Evolutionary conservation across 1,140 invertebrate genomes (phyloP).

Genomic region (Schlechtendalia chinensis): DNA sequence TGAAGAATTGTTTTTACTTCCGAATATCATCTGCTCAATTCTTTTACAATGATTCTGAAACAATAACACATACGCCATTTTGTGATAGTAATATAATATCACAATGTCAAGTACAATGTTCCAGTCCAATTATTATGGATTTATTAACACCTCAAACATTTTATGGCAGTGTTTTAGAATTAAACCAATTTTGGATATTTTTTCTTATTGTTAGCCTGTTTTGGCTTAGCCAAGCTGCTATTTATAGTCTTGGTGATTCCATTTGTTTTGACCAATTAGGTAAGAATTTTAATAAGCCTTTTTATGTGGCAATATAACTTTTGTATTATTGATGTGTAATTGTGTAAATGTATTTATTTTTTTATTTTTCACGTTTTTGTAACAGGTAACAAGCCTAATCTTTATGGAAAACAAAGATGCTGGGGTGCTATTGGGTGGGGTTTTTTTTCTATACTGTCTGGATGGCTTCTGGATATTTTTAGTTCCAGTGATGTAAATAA

Average conservation of each 20-base stretch:
- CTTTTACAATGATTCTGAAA: neutral
- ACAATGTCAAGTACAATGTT: conserved; percentile 21
- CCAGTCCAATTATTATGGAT: conserved; percentile 14
- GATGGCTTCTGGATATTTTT: conserved; percentile 71
- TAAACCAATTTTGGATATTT: conserved; percentile 70
- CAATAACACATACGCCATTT: neutral
- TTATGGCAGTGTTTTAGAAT: conserved; percentile 25
- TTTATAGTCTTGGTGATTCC: conserved; percentile 77
- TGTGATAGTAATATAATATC: neutral
- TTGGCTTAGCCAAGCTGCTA: conserved; percentile 80
- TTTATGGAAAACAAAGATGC: conserved; percentile 78
- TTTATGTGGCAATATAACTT: neutral
- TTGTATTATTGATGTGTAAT: too few relatives aligned
- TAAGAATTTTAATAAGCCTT: conserved; percentile 56
- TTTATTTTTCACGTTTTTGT: too few relatives aligned
- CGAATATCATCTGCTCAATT: neutral
- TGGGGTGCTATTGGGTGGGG: conserved; percentile 83
- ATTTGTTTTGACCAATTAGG: conserved; percentile 78
- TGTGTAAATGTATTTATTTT: conserved; percentile 31
- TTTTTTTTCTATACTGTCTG: conserved; percentile 70
- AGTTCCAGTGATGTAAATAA: conserved; percentile 65
- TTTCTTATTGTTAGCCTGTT: conserved; percentile 67
- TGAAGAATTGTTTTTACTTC: neutral
- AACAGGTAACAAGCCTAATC: conserved; percentile 62
- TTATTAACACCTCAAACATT: conserved; percentile 9